Percentiles rank a stretch among this genome's conserved stretches.
Evolutionary conservation across 1,140 invertebrate species (phyloP).

Genomic region (Tetragonula clypearis): DNA sequence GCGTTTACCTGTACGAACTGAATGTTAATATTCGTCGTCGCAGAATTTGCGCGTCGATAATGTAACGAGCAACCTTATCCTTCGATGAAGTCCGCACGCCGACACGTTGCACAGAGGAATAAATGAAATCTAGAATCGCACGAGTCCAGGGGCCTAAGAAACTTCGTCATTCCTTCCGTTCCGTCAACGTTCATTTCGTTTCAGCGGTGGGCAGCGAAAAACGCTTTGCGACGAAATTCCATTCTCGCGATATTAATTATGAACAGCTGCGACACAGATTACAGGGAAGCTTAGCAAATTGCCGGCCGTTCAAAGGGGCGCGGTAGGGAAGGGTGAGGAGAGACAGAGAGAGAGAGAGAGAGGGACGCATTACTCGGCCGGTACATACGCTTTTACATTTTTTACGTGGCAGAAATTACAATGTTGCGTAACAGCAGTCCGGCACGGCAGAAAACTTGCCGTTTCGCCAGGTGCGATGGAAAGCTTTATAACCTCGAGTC

Average conservation of each 20-base stretch:
- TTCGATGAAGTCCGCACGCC: too few relatives aligned
- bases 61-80: too few relatives aligned
- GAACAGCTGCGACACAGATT: constrained; percentile 4
- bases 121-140: not conserved
- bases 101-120: too few relatives aligned
- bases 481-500: constrained; percentile 39
- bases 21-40: too few relatives aligned
- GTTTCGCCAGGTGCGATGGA: constrained; percentile 7
- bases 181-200: not conserved
- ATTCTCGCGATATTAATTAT: constrained; percentile 27
- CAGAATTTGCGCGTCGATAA: too few relatives aligned
- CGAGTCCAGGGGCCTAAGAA: not conserved
- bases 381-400: constrained; percentile 14
- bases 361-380: not conserved
- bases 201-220: too few relatives aligned
- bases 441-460: constrained; percentile 31
- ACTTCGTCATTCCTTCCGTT: not conserved
- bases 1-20: too few relatives aligned
- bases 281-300: constrained; percentile 27
- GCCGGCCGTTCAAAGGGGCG: not conserved
- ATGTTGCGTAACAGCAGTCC: constrained; percentile 8
- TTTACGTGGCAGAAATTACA: constrained; percentile 38
- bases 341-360: not conserved
- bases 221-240: constrained; percentile 1
- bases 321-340: too few relatives aligned